A percentile compares a stretch with the other conserved stretches of the same genome.
Evolutionary conservation across 2,113 vertebrate species (phyloP).

Genomic region (Cryptomyrus ogoouensis): DNA sequence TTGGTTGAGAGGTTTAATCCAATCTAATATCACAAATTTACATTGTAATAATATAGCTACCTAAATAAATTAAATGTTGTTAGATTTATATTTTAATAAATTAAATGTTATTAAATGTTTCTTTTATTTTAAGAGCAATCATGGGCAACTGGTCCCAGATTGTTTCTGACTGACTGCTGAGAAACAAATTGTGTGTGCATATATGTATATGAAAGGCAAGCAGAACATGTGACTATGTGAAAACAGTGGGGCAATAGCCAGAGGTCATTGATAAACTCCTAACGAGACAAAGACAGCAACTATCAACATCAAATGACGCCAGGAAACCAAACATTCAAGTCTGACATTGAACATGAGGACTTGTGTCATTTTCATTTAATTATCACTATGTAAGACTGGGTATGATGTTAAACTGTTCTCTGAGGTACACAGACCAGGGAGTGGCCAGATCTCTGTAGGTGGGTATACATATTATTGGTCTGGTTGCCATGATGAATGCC

Average conservation of each 20-base stretch:
- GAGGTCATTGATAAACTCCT: background rate
- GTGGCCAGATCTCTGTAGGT: too few species aligned
- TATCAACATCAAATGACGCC: background rate
- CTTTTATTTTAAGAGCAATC: background rate
- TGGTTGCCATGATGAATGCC: too few species aligned
- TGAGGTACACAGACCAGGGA: too few species aligned
- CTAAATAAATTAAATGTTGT: background rate
- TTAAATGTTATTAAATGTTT: background rate
- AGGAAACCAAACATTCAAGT: background rate
- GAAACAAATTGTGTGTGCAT: background rate
- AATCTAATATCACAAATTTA: background rate
- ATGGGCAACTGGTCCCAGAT: background rate
- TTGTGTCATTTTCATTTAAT: background rate
- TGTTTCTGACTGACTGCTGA: background rate
- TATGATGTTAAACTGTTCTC: background rate
- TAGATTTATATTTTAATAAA: background rate
- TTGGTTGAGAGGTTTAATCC: background rate
- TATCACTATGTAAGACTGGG: background rate
- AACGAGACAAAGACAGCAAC: background rate
- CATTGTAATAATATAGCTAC: background rate
- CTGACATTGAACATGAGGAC: background rate
- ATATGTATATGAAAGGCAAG: background rate
- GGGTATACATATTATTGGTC: too few species aligned
- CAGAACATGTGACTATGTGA: background rate
- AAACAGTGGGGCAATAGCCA: background rate